Evolutionary conservation across 2,797 vertebrate species (phyloP), one percentile per base, ranked within the genome.

Genomic region (Xenopus petersii): DNA sequence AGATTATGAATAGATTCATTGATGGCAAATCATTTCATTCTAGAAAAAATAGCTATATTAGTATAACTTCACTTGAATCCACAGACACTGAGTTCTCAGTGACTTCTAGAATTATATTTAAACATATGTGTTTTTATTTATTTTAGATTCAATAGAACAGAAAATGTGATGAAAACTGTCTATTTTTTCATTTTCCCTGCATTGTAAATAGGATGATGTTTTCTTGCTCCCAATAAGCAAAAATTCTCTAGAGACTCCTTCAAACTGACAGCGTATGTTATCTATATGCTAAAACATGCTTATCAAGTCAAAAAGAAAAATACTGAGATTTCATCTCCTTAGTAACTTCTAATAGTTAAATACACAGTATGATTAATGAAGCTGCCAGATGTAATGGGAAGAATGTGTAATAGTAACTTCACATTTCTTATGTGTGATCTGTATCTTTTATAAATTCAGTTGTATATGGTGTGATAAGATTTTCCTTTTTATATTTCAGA

Each of bases 341-440:
- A 90, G 89, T 88, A 88, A 89, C 86, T 87, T 90, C 88, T 92
- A 92, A 92, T 90, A 92, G 88, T 88, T 89, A 90, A 93, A 91
- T 91, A 86, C 84, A 87, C 84, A 83, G 79, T 85, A 88, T 91
- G 91, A 93, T 91, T 91, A 93, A 93, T 92, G 90, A 89, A 89
- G 86, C 89, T 91, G 90, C 89, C 91, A 91, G 79, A 79, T 87
- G 86, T 91, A 93, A 92, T 92, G 88, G 90, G 88, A 89, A 91
- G 89, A 90, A 89, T 90, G 91, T 91, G 90, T 92, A 91, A 90
- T 87, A 91, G 90, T 88, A 91, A 89, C 88, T 90, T 84, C 87
- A 88, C 87, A 88, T 90, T 92, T 88, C 89, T 91, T 90, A 87
- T 89, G 87, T 88, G 87, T 30, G 89, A 92, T 92, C 90, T 89